A percentile compares a stretch with the other conserved stretches of the same genome.
These are phyloP conservation scores for Spongilla lacustris DNA, from an alignment of 37 sponge, comb jelly and placozoan species.

Conservation along the genomic window DNA sequence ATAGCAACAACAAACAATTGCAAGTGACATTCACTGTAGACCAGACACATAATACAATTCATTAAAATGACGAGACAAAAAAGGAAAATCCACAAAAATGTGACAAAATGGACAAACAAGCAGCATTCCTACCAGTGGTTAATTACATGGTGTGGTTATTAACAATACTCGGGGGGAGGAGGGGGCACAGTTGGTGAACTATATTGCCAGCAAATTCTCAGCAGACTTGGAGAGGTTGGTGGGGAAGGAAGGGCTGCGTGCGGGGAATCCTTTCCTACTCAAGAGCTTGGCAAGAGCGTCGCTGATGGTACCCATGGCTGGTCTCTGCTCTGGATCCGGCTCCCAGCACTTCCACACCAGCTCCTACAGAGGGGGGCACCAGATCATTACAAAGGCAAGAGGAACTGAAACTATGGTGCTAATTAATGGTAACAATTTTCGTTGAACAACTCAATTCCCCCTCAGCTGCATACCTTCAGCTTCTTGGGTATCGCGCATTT, in stretches of 20 bases:
- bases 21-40: no score
- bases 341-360: conserved; percentile 58
- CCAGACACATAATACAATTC: no score
- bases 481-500: conserved; percentile 46
- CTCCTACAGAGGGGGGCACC: conserved; percentile 59
- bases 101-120: no score
- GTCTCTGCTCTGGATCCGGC: conserved; percentile 34
- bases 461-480: conserved; percentile 46
- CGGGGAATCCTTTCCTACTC: conserved; percentile 49
- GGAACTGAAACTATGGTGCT: no score
- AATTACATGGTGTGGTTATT: no score
- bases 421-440: no score
- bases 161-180: no score
- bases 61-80: no score
- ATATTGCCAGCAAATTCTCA: conserved; percentile 33
- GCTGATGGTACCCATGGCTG: conserved; percentile 45
- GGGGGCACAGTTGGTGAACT: neutral
- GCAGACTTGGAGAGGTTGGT: conserved; percentile 49
- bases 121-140: no score
- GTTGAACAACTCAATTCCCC: neutral
- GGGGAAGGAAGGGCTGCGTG: conserved; percentile 55
- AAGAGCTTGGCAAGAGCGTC: conserved; percentile 35
- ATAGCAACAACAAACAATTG: no score
- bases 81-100: no score
- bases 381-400: no score